Percentiles rank a stretch among this genome's conserved stretches.
Evolutionary conservation across 2,888 invertebrate genomes (phyloP).

Genomic region (Eledona agricola): DNA sequence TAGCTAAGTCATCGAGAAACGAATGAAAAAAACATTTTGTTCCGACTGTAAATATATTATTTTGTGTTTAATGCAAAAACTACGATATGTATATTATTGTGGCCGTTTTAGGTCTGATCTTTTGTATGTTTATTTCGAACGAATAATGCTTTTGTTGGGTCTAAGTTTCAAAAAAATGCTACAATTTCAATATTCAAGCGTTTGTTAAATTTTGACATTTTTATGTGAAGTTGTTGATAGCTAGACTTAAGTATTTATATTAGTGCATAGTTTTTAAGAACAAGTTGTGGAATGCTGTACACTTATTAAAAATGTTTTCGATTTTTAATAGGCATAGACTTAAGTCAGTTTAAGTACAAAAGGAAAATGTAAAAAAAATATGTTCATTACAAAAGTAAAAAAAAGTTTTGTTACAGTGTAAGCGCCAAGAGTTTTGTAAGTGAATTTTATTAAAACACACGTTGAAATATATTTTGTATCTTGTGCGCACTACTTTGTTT

Average conservation of each 20-base stretch:
- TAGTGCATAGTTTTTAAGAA: conserved; percentile 58
- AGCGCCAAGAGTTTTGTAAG: conserved; percentile 57
- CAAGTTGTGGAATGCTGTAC: conserved; percentile 55
- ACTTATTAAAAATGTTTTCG: conserved; percentile 55
- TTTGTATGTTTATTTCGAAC: conserved; percentile 27
- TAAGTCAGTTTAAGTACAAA: conserved; percentile 61
- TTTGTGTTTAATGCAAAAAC: conserved; percentile 39
- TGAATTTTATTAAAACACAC: conserved; percentile 52
- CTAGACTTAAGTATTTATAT: conserved; percentile 58
- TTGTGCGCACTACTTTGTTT: conserved; percentile 54
- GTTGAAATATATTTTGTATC: conserved; percentile 60
- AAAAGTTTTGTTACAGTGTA: conserved; percentile 48
- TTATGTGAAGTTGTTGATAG: conserved; percentile 52
- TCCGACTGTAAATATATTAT: conserved; percentile 36
- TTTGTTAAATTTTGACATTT: conserved; percentile 41
- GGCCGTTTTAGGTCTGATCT: conserved; percentile 43
- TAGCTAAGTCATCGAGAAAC: conserved; percentile 10
- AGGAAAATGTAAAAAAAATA: conserved; percentile 56
- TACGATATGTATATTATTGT: conserved; percentile 35
- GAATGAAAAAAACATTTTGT: conserved; percentile 36
- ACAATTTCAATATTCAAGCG: conserved; percentile 19
- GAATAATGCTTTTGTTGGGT: conserved; percentile 35
- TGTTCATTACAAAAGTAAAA: conserved; percentile 53
- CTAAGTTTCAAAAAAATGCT: conserved; percentile 28
- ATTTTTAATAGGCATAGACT: conserved; percentile 59